Percentiles rank a stretch among this genome's conserved stretches.
These are phyloP conservation scores for Myocastor coypus DNA, from an alignment of 2,113 vertebrate genomes.

Conservation along the genomic window DNA sequence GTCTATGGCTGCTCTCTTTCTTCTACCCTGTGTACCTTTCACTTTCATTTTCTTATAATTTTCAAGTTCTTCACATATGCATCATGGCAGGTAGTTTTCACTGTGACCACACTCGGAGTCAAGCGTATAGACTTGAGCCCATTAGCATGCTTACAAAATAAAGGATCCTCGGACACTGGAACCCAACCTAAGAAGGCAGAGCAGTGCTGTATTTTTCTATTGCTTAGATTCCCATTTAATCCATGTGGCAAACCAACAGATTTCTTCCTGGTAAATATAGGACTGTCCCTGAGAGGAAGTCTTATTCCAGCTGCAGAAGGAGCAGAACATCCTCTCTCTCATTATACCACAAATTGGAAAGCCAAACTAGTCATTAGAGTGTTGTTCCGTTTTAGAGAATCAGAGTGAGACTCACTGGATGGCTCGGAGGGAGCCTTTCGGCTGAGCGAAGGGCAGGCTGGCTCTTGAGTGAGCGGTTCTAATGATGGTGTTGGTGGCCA, in stretches of 20 bases:
- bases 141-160: background rate
- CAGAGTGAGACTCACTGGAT: slow-evolving; percentile 4
- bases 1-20: background rate
- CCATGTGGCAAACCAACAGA: background rate
- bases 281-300: slow-evolving; percentile 50
- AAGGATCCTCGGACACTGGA: background rate
- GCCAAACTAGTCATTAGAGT: slow-evolving; percentile 61
- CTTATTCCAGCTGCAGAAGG: slow-evolving; percentile 35
- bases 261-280: slow-evolving; percentile 61
- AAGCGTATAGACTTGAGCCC: background rate
- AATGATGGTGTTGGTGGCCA: slow-evolving; percentile 67
- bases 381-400: background rate
- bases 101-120: background rate
- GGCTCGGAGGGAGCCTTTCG: background rate
- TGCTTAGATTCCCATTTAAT: background rate
- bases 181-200: background rate
- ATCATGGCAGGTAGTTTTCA: background rate
- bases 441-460: slow-evolving; percentile 53
- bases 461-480: background rate
- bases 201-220: background rate
- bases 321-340: slow-evolving; percentile 37
- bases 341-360: slow-evolving; percentile 56
- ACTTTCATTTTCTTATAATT: background rate
- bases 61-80: slow-evolving; percentile 19
- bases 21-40: background rate